Evolutionary conservation across 2,888 invertebrate species (phyloP).

Genomic region (Lithosia quadra): DNA sequence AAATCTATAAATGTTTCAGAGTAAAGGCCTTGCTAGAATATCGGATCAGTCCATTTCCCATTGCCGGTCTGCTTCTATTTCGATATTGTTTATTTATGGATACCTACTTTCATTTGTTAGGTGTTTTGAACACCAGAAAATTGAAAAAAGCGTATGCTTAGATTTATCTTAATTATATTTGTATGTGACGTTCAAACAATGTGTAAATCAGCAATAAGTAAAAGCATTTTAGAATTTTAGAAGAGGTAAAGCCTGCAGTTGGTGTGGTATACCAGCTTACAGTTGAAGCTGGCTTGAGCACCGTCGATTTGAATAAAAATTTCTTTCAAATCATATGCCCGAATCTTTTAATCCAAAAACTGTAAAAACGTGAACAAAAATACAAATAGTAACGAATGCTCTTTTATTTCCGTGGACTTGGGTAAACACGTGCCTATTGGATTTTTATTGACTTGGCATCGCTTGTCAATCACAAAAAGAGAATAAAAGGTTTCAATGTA

Average conservation of each 20-base stretch:
- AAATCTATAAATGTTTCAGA: not conserved
- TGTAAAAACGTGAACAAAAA: constrained; percentile 26
- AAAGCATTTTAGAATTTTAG: too few species aligned
- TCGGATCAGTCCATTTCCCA: not conserved
- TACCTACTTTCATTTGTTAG: not conserved
- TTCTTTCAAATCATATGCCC: too few species aligned
- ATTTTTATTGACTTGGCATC: constrained; percentile 45
- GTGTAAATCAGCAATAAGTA: too few species aligned
- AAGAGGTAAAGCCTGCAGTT: too few species aligned
- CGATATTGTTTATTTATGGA: not conserved
- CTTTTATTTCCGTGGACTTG: constrained; percentile 31
- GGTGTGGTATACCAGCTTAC: too few species aligned
- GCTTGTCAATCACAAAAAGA: constrained; percentile 40
- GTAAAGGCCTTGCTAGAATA: not conserved
- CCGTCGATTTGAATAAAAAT: too few species aligned
- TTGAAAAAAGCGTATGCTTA: not conserved
- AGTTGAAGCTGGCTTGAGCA: too few species aligned
- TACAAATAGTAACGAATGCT: constrained; percentile 39
- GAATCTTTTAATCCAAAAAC: not conserved
- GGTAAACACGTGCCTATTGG: constrained; percentile 44
- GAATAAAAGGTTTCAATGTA: constrained; percentile 5
- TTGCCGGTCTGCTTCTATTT: not conserved
- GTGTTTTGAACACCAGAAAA: not conserved
- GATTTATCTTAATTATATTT: not conserved
- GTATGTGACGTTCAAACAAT: not conserved